Conservation (phyloP, 2,797 vertebrate genomes). For the Cephalopachus bancanus region DNA sequence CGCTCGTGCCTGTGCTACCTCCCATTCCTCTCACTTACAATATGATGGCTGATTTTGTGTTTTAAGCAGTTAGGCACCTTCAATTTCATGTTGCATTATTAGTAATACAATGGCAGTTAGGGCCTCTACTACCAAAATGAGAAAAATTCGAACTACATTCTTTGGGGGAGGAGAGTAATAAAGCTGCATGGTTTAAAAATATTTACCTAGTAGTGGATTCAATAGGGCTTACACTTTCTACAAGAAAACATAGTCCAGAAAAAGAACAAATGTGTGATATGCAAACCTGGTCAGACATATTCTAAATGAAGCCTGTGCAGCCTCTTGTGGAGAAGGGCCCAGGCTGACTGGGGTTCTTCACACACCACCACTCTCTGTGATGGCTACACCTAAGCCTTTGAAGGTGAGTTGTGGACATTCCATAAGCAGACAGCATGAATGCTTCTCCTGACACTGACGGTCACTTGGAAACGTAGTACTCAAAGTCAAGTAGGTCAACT, state of each 20-base stretch:
- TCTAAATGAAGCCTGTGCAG: slow-evolving; percentile 71
- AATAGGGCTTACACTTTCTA: slow-evolving; percentile 65
- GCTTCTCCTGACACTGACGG: slow-evolving; percentile 58
- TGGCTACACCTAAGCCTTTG: slow-evolving; percentile 35
- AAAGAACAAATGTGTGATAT: slow-evolving; percentile 77
- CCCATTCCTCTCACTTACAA: slow-evolving; percentile 74
- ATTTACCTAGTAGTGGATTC: slow-evolving; percentile 72
- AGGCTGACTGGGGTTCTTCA: slow-evolving; percentile 43
- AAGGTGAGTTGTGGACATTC: slow-evolving; percentile 50
- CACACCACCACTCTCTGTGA: neutral
- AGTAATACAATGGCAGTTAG: slow-evolving; percentile 78
- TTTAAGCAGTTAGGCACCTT: slow-evolving; percentile 85
- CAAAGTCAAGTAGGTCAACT: neutral
- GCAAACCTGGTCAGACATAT: slow-evolving; percentile 65
- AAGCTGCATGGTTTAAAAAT: slow-evolving; percentile 84
- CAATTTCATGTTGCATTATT: slow-evolving; percentile 79
- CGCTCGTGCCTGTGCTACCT: slow-evolving; percentile 2
- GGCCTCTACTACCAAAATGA: slow-evolving; percentile 73
- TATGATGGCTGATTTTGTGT: slow-evolving; percentile 75
- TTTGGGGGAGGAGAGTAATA: slow-evolving; percentile 84
- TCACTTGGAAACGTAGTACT: slow-evolving; percentile 57
- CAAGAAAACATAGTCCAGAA: slow-evolving; percentile 52
- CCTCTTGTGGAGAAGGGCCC: slow-evolving; percentile 69
- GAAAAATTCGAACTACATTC: slow-evolving; percentile 78
- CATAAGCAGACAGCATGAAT: neutral